These are phyloP conservation scores for Nematostella vectensis DNA, from an alignment of 92 coral and sea anemone genomes.

Conservation along the genomic window DNA sequence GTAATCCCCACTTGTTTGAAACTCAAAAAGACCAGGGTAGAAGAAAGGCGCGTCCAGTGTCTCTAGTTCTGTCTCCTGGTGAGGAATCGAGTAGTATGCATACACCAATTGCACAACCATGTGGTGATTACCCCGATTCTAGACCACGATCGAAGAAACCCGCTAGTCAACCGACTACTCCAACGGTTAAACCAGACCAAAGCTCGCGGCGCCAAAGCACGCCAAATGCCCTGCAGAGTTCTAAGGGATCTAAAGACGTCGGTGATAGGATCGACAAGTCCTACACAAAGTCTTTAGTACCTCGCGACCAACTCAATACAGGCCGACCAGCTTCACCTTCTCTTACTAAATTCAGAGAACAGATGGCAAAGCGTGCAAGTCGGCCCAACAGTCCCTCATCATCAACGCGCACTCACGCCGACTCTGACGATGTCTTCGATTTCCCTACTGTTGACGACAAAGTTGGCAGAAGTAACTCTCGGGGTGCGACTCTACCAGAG, in stretches of 20 bases:
- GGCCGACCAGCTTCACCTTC: neutral
- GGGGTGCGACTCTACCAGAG: neutral
- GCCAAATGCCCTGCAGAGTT: neutral
- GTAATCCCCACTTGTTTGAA: too few relatives aligned
- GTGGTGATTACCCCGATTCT: neutral
- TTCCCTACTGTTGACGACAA: neutral
- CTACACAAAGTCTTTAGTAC: neutral
- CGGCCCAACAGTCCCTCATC: neutral
- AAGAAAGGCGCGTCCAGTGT: neutral
- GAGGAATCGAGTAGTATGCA: neutral
- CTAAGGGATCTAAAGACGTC: neutral
- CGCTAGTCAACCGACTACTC: conserved; percentile 2
- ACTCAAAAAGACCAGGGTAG: too few relatives aligned
- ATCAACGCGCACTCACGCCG: neutral
- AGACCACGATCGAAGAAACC: neutral
- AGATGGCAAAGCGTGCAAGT: neutral
- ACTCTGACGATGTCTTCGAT: neutral
- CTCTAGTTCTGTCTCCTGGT: neutral
- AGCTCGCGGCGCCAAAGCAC: conserved; percentile 3
- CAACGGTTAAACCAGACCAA: neutral
- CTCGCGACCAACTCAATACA: neutral
- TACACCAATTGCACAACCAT: neutral
- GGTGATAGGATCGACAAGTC: neutral
- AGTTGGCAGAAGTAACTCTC: neutral
- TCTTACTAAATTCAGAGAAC: neutral